Evolutionary conservation across 2,888 invertebrate genomes (phyloP).

Genomic region (Eurytoma californica): DNA sequence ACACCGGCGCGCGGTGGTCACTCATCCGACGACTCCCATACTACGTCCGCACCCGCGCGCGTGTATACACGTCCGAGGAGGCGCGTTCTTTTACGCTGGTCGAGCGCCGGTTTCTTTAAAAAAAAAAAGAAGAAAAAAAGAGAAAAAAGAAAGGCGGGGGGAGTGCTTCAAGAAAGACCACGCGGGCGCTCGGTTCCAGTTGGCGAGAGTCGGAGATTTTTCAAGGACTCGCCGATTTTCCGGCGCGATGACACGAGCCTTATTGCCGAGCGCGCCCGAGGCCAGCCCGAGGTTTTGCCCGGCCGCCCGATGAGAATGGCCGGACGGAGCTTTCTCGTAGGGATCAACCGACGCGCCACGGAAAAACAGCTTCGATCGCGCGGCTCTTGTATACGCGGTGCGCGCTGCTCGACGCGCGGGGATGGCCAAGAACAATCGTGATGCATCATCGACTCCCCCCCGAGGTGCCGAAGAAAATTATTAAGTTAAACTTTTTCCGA

Average conservation of each 20-base stretch:
- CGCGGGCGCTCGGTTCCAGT: slow-evolving; percentile 39
- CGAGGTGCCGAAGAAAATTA: not conserved
- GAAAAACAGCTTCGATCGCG: not conserved
- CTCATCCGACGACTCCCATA: slow-evolving; percentile 45
- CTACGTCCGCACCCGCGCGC: not conserved
- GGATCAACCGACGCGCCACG: not conserved
- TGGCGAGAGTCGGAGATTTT: slow-evolving; percentile 29
- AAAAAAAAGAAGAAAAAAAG: too few species aligned
- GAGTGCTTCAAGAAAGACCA: not conserved
- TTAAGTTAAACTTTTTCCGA: not conserved
- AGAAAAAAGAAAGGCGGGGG: too few species aligned
- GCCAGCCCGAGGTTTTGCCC: not conserved
- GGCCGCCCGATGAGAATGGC: slow-evolving; percentile 25
- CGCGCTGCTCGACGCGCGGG: not conserved
- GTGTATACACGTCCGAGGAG: not conserved
- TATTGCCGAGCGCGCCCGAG: not conserved
- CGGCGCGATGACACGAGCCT: slow-evolving; percentile 51
- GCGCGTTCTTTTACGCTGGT: slow-evolving; percentile 31
- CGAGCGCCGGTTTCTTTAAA: not conserved
- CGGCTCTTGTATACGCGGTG: not conserved
- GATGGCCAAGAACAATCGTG: not conserved
- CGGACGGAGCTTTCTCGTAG: slow-evolving; percentile 21
- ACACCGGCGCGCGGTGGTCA: slow-evolving; percentile 41
- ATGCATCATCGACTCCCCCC: not conserved
- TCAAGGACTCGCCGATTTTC: slow-evolving; percentile 56